Conservation (phyloP, 2,797 vertebrate genomes). For the Oryzias sinensis region DNA sequence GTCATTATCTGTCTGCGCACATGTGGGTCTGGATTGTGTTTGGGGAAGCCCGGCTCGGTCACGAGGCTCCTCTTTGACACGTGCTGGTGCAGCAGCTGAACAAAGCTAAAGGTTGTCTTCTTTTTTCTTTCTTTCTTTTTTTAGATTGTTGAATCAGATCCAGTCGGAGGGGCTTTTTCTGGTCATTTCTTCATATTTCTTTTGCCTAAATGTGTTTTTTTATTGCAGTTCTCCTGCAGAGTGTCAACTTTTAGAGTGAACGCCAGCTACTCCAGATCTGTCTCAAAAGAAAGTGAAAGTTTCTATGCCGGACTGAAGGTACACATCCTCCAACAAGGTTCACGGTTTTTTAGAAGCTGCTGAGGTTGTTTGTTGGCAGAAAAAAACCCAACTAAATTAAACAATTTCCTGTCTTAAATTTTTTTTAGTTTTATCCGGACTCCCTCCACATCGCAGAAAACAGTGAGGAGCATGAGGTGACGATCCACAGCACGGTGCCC, state of each 20-base stretch:
- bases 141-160: too few species aligned
- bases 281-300: slow-evolving; percentile 77
- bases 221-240: slow-evolving; percentile 78
- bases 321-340: slow-evolving; percentile 5
- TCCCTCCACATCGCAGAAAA: slow-evolving; percentile 79
- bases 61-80: slow-evolving; percentile 17
- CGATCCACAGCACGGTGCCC: slow-evolving; percentile 80
- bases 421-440: slow-evolving; percentile 77
- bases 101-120: slow-evolving; percentile 42
- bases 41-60: slow-evolving; percentile 22
- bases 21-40: slow-evolving; percentile 38
- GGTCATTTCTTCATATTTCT: too few species aligned
- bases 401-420: too few species aligned
- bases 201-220: background rate
- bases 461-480: slow-evolving; percentile 72
- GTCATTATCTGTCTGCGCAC: slow-evolving; percentile 9
- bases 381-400: too few species aligned
- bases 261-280: slow-evolving; percentile 66
- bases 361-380: too few species aligned
- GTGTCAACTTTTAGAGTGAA: slow-evolving; percentile 74
- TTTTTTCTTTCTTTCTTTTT: background rate
- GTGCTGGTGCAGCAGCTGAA: slow-evolving; percentile 21
- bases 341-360: too few species aligned
- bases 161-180: too few species aligned
- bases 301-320: slow-evolving; percentile 86